Percentiles rank a stretch among this genome's conserved stretches.
phyloP scores from a whole-genome alignment of 2,888 invertebrate genomes.

The Agonopterix subpropinquella region DNA sequence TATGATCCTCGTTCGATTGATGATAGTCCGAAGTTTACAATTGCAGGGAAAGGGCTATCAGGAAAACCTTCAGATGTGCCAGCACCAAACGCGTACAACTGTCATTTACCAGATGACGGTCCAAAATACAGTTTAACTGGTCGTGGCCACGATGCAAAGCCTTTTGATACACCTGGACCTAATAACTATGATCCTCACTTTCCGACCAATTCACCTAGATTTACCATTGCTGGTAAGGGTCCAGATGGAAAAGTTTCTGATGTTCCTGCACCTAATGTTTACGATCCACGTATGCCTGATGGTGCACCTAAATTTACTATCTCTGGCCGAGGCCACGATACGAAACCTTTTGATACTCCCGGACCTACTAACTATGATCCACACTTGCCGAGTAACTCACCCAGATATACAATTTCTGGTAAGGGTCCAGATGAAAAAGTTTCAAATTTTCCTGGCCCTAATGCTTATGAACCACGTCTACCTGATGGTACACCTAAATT shows the following conservation, averaged over 20 bases:
- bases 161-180: slow-evolving; percentile 73
- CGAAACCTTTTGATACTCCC: slow-evolving; percentile 66
- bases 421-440: slow-evolving; percentile 69
- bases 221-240: slow-evolving; percentile 78
- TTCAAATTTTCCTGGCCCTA: slow-evolving; percentile 67
- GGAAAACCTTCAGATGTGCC: slow-evolving; percentile 75
- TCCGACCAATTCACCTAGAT: slow-evolving; percentile 71
- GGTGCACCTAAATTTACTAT: slow-evolving; percentile 79
- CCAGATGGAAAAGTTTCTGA: slow-evolving; percentile 46
- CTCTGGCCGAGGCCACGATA: slow-evolving; percentile 70
- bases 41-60: slow-evolving; percentile 75
- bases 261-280: slow-evolving; percentile 64
- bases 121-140: slow-evolving; percentile 77
- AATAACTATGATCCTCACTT: slow-evolving; percentile 75
- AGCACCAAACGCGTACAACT: slow-evolving; percentile 77
- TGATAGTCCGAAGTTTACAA: slow-evolving; percentile 76
- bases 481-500: slow-evolving; percentile 73
- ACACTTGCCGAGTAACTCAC: slow-evolving; percentile 69
- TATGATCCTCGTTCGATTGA: slow-evolving; percentile 74
- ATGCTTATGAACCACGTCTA: slow-evolving; percentile 77
- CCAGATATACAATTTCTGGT: slow-evolving; percentile 80
- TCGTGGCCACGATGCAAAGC: slow-evolving; percentile 65
- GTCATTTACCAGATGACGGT: slow-evolving; percentile 68
- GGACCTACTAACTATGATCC: slow-evolving; percentile 76
- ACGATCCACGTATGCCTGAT: slow-evolving; percentile 64